Evolutionary conservation across 2,797 vertebrate genomes (phyloP).

Genomic region (Sylvilagus floridanus): DNA sequence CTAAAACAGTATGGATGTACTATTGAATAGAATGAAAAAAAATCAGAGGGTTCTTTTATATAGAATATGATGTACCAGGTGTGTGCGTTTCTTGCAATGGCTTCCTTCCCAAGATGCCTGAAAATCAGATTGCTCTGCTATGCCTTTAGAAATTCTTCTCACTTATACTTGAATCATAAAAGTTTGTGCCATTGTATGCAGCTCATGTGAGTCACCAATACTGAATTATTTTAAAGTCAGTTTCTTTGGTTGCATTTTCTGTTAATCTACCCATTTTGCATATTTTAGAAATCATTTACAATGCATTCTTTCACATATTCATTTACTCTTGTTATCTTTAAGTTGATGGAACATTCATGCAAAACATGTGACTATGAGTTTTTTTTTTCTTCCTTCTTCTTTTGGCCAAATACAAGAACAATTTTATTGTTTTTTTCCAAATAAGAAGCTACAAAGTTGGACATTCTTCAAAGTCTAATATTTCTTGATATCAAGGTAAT

Average conservation of each 20-base stretch:
- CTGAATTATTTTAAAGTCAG: background rate
- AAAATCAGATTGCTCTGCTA: background rate
- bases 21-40: background rate
- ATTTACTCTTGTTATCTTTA: slow-evolving; percentile 39
- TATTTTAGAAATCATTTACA: background rate
- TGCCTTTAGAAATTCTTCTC: background rate
- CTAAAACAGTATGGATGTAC: background rate
- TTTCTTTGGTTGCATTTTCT: slow-evolving; percentile 37
- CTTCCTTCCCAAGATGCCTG: background rate
- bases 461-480: no score
- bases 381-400: no score
- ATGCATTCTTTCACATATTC: background rate
- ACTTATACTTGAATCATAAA: background rate
- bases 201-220: background rate
- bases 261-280: background rate
- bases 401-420: no score
- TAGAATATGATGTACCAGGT: background rate
- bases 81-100: background rate
- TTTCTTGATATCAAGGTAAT: no score
- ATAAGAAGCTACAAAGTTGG: no score
- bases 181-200: background rate
- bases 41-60: background rate
- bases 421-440: no score
- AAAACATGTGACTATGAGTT: no score
- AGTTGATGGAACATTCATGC: background rate